Evolutionary conservation across 2,888 invertebrate genomes (phyloP), one percentile per base, ranked within the genome.

Genomic region (Drosophila neotestacea): DNA sequence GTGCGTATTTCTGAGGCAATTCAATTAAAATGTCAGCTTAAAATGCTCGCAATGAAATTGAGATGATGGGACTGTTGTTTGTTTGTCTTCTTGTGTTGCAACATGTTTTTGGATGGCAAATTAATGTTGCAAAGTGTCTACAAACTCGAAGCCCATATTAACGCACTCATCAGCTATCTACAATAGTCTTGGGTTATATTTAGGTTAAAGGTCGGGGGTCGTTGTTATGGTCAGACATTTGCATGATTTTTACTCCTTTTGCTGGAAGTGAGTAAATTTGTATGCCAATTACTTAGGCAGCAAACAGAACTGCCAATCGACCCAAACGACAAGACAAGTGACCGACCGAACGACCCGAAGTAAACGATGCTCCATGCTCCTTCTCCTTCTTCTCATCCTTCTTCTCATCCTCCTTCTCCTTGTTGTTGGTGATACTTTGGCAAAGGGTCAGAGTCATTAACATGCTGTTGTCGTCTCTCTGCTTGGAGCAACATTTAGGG

Each of bases 391-490:
- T 6, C 34, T 34, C 7, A 2, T 50, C 22, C 36, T n/a, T 10
- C 3, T 30, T 6, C 34, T 34, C 7, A 2, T 10, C 2, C 9
- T 10, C 38, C 47, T 44, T 22, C 36, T 27, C 5, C 44, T 47
- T 44, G 7, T 28, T 46, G 30, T 50, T 48, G 44, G 16, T 42
- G 34, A 16, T 46, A 52, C 58, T 59, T 48, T 48, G 36, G 60
- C 58, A 72, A 84, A 74, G 89, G 86, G 86, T 88, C 87, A 87
- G 79, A 89, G 85, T 87, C 86, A 87, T 87, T 87, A 87, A 87
- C 89, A 87, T 87, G 79, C 71, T 88, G 87, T 85, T 85, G 82
- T 87, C 77, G 71, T 77, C 55, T 55, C 42, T 55, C 42, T 76
- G 81, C 48, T 64, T 55, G 38, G 32, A 60, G 68, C 72, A 83